Conservation (phyloP, 2,888 invertebrate genomes). For the Argyresthia goedartella region DNA sequence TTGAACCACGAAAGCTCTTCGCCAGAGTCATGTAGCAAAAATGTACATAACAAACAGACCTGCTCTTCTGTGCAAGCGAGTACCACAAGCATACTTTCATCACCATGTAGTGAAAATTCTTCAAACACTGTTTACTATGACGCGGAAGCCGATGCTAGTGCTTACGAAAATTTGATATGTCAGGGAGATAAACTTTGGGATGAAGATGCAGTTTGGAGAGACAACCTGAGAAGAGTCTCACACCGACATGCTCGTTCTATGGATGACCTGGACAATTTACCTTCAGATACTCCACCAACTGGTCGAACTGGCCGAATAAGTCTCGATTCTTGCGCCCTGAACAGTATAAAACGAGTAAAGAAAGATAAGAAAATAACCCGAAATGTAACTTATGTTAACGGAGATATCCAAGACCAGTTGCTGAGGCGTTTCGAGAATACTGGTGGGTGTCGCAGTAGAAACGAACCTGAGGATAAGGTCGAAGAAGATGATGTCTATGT, state of each 20-base stretch:
- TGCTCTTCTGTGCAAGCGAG: slow-evolving; percentile 42
- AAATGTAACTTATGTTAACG: slow-evolving; percentile 86
- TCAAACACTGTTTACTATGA: slow-evolving; percentile 63
- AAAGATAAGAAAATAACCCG: slow-evolving; percentile 69
- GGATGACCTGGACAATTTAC: slow-evolving; percentile 79
- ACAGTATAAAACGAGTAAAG: slow-evolving; percentile 56
- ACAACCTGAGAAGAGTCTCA: slow-evolving; percentile 82
- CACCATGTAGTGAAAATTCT: slow-evolving; percentile 59
- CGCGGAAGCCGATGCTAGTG: slow-evolving; percentile 51
- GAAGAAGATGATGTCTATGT: slow-evolving; percentile 69
- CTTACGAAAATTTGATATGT: slow-evolving; percentile 57
- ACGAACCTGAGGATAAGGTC: slow-evolving; percentile 34
- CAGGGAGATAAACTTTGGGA: slow-evolving; percentile 85
- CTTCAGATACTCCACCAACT: slow-evolving; percentile 25
- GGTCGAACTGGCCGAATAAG: slow-evolving; percentile 31
- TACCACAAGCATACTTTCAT: slow-evolving; percentile 55
- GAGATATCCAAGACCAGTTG: slow-evolving; percentile 68
- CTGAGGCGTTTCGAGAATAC: slow-evolving; percentile 43
- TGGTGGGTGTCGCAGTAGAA: slow-evolving; percentile 20
- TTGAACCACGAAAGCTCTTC: slow-evolving; percentile 28
- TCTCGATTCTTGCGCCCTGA: slow-evolving; percentile 41
- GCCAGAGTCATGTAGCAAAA: slow-evolving; percentile 28
- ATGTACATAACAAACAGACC: slow-evolving; percentile 22
- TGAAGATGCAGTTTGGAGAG: slow-evolving; percentile 85
- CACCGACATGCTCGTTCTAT: slow-evolving; percentile 86